Conservation (phyloP, 2,113 vertebrate genomes). For the Gymnobelideus leadbeateri region DNA sequence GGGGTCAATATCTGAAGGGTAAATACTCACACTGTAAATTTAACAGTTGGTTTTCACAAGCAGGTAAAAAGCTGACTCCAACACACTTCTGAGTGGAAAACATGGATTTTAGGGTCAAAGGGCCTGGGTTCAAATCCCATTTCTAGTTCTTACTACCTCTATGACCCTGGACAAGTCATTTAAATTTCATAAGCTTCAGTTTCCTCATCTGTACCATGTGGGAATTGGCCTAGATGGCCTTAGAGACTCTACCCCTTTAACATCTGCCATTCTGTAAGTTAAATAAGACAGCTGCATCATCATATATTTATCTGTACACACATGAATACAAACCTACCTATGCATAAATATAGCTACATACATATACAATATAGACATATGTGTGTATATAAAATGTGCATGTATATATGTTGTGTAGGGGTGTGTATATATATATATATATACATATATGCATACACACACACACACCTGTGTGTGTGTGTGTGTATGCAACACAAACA, state of each 20-base stretch:
- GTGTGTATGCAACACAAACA: neutral
- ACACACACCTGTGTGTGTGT: neutral
- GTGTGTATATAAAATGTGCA: no score
- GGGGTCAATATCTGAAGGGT: neutral
- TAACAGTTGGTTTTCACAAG: neutral
- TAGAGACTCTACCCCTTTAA: neutral
- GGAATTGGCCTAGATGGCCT: neutral
- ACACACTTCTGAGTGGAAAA: neutral
- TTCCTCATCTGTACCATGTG: neutral
- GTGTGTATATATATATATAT: no score
- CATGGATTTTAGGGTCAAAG: neutral
- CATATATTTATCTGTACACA: neutral
- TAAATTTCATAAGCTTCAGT: neutral
- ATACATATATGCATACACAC: neutral
- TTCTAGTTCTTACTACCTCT: neutral
- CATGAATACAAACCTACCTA: neutral
- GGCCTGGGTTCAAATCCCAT: neutral
- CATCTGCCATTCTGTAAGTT: neutral
- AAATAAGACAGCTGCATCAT: neutral
- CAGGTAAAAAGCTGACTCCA: neutral
- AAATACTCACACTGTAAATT: neutral
- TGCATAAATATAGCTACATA: neutral
- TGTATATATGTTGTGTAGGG: no score
- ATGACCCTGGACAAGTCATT: neutral
- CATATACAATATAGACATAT: no score